Evolutionary conservation across 2,888 invertebrate species (phyloP), one percentile per base, ranked within the genome.

Genomic region (Limnephilus rhombicus): DNA sequence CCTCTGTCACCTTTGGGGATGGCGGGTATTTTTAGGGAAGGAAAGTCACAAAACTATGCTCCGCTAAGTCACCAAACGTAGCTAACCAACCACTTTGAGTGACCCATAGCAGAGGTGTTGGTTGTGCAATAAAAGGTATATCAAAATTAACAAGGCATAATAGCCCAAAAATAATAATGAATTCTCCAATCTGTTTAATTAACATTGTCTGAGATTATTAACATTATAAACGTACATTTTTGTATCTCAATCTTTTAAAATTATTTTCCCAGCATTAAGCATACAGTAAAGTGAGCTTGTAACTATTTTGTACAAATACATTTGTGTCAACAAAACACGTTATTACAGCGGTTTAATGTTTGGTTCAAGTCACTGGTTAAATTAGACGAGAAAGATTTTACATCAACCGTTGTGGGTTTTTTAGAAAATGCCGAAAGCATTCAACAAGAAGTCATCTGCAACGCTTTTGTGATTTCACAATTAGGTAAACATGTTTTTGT

Each of bases 371-470:
- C 49, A 49, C 49, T 49, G 24, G 68, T 68, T 29, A 31, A 29
- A 82, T 29, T 31, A 82, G 82, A 34, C 34, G 31, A 37, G 85
- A 9, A 85, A 34, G 12, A 37, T 85, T 85, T 34, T n/a, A 82
- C 34, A 85, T 41, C 18, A 85, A 24, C 85, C 87, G 87, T 29
- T 87, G 29, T 29, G n/a, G 41, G 3, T 89, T 89, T 68, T 89
- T 80, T 89, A 89, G 88, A 89, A 89, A 89, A 89, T 89, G n/a
- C 88, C 68, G 31, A 89, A 89, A 89, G 37, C 41, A 89, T 89
- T 80, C 80, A 80, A 7, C 41, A 41, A 41, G 5, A 41, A 89
- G 80, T 89, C 68, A 89, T 89, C 80, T 34, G 88, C 80, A 80
- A 89, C 88, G 88, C 88, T 80, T 89, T 80, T 89, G 24, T 89